Conservation (phyloP, 2,113 vertebrate genomes). For the Leucopsar rothschildi region DNA sequence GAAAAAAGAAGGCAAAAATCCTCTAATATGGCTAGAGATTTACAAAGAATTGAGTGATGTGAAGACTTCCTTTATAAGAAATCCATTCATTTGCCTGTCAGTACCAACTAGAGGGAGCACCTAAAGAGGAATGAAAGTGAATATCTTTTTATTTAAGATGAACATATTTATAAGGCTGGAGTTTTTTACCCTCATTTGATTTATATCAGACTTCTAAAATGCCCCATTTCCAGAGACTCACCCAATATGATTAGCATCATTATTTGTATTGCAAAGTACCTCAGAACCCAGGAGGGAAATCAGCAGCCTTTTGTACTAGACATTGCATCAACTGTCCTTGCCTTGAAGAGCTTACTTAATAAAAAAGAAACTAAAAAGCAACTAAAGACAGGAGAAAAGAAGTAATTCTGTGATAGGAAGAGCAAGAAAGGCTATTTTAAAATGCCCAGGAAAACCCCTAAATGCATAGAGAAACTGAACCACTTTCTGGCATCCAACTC, state of each 20-base stretch:
- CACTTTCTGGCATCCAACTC: not conserved
- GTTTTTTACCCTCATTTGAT: not conserved
- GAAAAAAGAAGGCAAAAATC: not conserved
- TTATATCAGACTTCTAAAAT: not conserved
- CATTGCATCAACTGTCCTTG: not conserved
- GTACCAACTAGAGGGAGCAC: not conserved
- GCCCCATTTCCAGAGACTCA: not conserved
- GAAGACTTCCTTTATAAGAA: not conserved
- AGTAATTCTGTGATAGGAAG: not conserved
- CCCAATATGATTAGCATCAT: not conserved
- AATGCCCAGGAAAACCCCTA: not conserved
- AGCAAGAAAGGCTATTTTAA: not conserved
- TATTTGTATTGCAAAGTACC: constrained; percentile 8
- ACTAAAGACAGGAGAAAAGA: not conserved
- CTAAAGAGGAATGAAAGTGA: not conserved
- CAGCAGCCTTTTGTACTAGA: constrained; percentile 18
- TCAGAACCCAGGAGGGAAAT: not conserved
- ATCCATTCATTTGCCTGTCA: not conserved
- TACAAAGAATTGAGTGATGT: not conserved
- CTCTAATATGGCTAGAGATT: not conserved
- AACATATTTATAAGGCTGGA: not conserved
- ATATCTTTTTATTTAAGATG: not conserved
- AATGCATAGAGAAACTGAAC: not conserved
- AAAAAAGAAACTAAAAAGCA: not conserved
- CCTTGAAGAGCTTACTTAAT: not conserved